A percentile compares a stretch with the other conserved stretches of the same genome.
phyloP scores from a whole-genome alignment of 2,888 invertebrate species.

The Apodemia mormo region DNA sequence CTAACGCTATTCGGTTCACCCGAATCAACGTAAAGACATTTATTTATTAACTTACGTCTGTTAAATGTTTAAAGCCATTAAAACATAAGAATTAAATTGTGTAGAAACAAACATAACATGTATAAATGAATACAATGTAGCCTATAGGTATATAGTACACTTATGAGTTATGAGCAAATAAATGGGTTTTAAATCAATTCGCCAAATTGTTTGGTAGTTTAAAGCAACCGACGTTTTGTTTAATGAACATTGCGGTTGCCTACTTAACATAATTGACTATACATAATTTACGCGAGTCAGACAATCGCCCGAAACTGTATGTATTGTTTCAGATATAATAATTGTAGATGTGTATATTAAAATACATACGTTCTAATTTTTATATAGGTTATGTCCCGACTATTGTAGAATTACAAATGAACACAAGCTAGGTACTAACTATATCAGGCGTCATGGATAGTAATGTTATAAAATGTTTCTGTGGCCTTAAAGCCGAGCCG shows the following conservation, averaged over 20 bases:
- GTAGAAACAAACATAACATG: too few species aligned
- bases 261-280: not conserved
- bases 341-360: not conserved
- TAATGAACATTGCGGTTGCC: not conserved
- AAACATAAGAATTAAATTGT: too few species aligned
- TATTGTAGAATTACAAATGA: slow-evolving; percentile 9
- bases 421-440: not conserved
- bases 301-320: not conserved
- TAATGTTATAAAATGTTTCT: not conserved
- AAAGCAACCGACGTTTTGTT: not conserved
- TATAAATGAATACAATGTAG: not conserved
- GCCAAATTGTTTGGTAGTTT: not conserved
- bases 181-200: not conserved
- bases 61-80: too few species aligned
- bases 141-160: not conserved
- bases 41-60: too few species aligned
- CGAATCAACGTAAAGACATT: too few species aligned
- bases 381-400: not conserved
- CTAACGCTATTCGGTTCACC: too few species aligned
- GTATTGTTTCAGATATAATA: not conserved
- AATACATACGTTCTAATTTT: not conserved
- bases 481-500: too few species aligned
- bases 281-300: not conserved
- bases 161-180: not conserved
- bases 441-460: not conserved